Percentiles rank a stretch among this genome's conserved stretches.
Conservation (phyloP, 2,113 vertebrate species). For the Hipposideros armiger region DNA sequence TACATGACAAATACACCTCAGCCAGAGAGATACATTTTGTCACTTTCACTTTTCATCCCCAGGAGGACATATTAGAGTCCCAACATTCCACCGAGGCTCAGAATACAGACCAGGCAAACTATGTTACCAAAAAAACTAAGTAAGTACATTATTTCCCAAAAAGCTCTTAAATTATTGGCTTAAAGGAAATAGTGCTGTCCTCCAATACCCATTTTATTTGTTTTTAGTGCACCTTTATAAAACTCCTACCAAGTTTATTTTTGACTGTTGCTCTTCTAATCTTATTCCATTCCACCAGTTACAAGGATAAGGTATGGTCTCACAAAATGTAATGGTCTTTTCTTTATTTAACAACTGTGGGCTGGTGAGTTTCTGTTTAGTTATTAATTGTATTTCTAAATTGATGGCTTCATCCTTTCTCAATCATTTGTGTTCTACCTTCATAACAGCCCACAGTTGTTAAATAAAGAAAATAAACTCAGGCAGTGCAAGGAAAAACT, state of each 20-base stretch:
- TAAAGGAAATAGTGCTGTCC: neutral
- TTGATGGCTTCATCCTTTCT: neutral
- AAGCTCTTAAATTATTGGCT: neutral
- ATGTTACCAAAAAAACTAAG: neutral
- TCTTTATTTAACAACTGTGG: neutral
- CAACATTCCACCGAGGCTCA: neutral
- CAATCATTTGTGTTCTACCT: neutral
- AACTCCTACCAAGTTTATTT: slow-evolving; percentile 21
- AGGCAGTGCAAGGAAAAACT: neutral
- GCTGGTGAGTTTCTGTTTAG: neutral
- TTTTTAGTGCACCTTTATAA: neutral
- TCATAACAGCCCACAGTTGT: neutral
- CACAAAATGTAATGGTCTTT: slow-evolving; percentile 17
- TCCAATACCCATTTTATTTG: neutral
- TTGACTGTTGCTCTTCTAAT: slow-evolving; percentile 35
- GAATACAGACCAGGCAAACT: neutral
- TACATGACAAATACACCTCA: neutral
- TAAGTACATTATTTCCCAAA: neutral
- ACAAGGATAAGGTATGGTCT: neutral
- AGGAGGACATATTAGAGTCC: neutral
- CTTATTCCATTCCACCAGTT: neutral
- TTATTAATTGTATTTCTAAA: slow-evolving; percentile 60
- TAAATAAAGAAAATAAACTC: neutral
- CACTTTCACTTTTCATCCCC: neutral
- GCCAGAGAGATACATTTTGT: neutral